Evolutionary conservation across 1,140 invertebrate species (phyloP).

Genomic region (Formica exsecta): DNA sequence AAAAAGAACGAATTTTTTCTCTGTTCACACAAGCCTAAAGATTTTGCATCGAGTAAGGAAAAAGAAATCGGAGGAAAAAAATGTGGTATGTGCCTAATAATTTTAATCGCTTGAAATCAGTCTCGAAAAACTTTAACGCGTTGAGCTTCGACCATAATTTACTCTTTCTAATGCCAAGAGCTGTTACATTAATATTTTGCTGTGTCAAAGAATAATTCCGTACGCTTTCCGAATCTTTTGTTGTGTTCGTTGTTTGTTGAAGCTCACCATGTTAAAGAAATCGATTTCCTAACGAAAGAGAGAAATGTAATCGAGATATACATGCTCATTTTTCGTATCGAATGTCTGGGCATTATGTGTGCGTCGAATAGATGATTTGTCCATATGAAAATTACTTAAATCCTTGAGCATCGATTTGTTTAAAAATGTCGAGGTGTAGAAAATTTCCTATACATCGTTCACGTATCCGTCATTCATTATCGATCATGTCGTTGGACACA

Average conservation of each 20-base stretch:
- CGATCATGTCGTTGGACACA: not conserved
- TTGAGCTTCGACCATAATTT: slow-evolving; percentile 18
- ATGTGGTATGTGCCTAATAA: slow-evolving; percentile 62
- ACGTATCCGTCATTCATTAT: not conserved
- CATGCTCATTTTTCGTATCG: slow-evolving; percentile 48
- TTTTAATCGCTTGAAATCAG: slow-evolving; percentile 41
- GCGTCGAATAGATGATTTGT: not conserved
- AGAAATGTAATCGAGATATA: slow-evolving; percentile 18
- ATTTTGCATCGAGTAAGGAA: slow-evolving; percentile 4
- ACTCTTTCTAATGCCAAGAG: not conserved
- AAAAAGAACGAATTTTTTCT: slow-evolving; percentile 35
- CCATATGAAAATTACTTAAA: slow-evolving; percentile 8
- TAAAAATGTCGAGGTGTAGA: slow-evolving; percentile 17
- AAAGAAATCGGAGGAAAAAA: slow-evolving; percentile 7
- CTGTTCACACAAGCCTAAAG: slow-evolving; percentile 16
- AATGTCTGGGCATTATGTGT: slow-evolving; percentile 42
- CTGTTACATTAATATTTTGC: slow-evolving; percentile 39
- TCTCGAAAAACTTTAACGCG: slow-evolving; percentile 31
- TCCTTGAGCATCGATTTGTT: slow-evolving; percentile 9
- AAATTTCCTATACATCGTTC: slow-evolving; percentile 8
- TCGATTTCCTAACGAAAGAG: slow-evolving; percentile 32
- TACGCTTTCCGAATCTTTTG: not conserved
- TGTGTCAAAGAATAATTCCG: slow-evolving; percentile 3
- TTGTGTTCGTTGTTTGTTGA: slow-evolving; percentile 18
- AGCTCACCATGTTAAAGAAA: slow-evolving; percentile 39